Evolutionary conservation across 2,797 vertebrate species (phyloP).

Genomic region (Ceryle rudis): DNA sequence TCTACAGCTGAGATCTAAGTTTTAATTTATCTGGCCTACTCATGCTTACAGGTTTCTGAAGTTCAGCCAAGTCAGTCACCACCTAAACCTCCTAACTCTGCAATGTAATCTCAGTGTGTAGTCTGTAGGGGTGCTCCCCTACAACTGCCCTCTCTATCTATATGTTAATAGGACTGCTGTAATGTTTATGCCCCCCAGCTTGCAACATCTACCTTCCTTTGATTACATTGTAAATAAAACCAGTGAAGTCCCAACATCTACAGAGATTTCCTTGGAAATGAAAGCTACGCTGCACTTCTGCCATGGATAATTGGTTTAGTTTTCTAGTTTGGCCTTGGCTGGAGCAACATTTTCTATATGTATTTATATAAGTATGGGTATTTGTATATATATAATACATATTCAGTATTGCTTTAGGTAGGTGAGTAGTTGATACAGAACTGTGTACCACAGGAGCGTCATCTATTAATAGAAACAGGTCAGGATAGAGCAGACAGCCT

Average conservation of each 20-base stretch:
- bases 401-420: constrained; percentile 28
- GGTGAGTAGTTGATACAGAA: constrained; percentile 22
- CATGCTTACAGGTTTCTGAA: background rate
- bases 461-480: constrained; percentile 58
- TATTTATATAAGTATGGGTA: background rate
- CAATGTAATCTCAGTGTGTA: background rate
- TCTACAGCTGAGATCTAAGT: background rate
- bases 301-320: background rate
- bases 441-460: constrained; percentile 63
- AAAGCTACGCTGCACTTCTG: background rate
- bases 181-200: background rate
- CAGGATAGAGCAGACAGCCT: constrained; percentile 6
- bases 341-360: background rate
- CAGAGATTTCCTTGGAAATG: background rate
- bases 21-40: background rate
- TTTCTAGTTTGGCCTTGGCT: background rate
- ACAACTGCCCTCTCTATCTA: background rate
- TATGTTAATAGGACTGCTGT: background rate
- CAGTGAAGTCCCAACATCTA: background rate
- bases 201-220: background rate
- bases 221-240: background rate
- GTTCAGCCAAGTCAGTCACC: background rate
- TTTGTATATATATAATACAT: background rate
- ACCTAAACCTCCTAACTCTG: background rate
- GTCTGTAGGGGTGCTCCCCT: background rate